Evolutionary conservation across 2,888 invertebrate genomes (phyloP), one percentile per base, ranked within the genome.

Genomic region (Strigamia crassipes): DNA sequence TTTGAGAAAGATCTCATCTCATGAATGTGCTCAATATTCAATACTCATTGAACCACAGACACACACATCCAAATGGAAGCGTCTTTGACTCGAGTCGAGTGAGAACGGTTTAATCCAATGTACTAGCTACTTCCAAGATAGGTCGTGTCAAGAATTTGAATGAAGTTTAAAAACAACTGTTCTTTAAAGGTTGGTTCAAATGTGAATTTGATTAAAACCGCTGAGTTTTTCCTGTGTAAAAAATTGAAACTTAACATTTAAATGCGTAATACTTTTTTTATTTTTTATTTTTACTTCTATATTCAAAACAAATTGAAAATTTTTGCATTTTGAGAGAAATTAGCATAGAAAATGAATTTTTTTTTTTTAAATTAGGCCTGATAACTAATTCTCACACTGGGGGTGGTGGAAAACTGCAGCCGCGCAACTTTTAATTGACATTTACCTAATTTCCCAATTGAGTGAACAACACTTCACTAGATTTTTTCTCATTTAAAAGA

Each of bases 371-470:
- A 34, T 34, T 34, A 34, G 34, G 34, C 34, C 34, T 6, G 6
- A 34, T 34, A 6, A 34, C 34, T 34, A 34, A 34, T 34, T 5
- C 34, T 34, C 34, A 34, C 34, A 34, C 34, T n/a, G 18, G 51
- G 6, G 51, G 51, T 13, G 51, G 51, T 13, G 6, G n/a, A 51
- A 51, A 51, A 51, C 6, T 66, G 66, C 27, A 66, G 23, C 27
- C 12, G 66, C 10, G 27, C 31, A 66, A 66, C 31, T 66, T 66
- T 66, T 66, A 66, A 66, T 66, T 66, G 66, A 66, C 66, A 66
- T 66, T 66, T 66, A 66, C 66, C 27, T 31, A 66, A 66, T 66
- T 66, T 66, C 31, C 31, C 66, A 66, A 66, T 66, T 66, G 66
- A 66, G 66, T 66, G 27, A 66, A 66, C 66, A 61, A 13, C 61